A percentile compares a stretch with the other conserved stretches of the same genome.
phyloP scores from a whole-genome alignment of 2,888 invertebrate species.

The Drosophila rubida region DNA sequence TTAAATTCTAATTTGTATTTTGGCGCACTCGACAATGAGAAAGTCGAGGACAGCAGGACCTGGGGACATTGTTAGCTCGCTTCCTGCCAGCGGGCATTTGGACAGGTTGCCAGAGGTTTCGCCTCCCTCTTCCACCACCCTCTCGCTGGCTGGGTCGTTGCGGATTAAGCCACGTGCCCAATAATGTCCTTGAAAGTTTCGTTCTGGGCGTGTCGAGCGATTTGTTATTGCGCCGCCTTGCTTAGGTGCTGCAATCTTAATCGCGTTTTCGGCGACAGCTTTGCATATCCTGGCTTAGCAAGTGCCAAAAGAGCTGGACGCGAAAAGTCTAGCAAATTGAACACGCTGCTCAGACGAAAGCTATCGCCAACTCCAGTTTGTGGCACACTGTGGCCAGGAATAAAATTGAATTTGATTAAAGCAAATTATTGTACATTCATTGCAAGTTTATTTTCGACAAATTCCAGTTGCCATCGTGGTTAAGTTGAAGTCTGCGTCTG shows the following conservation, averaged over 20 bases:
- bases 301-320: slow-evolving; percentile 11
- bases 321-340: slow-evolving; percentile 8
- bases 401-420: too few relatives aligned
- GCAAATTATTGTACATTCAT: too few relatives aligned
- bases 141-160: neutral
- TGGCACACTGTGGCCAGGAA: too few relatives aligned
- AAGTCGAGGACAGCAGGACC: slow-evolving; percentile 40
- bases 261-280: slow-evolving; percentile 49
- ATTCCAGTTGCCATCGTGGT: too few relatives aligned
- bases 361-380: neutral
- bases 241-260: slow-evolving; percentile 56
- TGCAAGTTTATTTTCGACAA: too few relatives aligned
- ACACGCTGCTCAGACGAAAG: neutral
- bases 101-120: slow-evolving; percentile 39
- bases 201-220: slow-evolving; percentile 38
- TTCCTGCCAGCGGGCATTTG: slow-evolving; percentile 62
- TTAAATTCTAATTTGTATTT: slow-evolving; percentile 81
- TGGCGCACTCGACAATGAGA: slow-evolving; percentile 67
- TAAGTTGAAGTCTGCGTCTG: too few relatives aligned
- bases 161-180: slow-evolving; percentile 55
- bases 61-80: slow-evolving; percentile 50
- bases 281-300: slow-evolving; percentile 21
- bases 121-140: neutral
- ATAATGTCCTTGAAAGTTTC: slow-evolving; percentile 72
- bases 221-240: slow-evolving; percentile 50